A percentile compares a stretch with the other conserved stretches of the same genome.
Conservation (phyloP, 1,140 invertebrate genomes). For the Zaprionus gabonicus region DNA sequence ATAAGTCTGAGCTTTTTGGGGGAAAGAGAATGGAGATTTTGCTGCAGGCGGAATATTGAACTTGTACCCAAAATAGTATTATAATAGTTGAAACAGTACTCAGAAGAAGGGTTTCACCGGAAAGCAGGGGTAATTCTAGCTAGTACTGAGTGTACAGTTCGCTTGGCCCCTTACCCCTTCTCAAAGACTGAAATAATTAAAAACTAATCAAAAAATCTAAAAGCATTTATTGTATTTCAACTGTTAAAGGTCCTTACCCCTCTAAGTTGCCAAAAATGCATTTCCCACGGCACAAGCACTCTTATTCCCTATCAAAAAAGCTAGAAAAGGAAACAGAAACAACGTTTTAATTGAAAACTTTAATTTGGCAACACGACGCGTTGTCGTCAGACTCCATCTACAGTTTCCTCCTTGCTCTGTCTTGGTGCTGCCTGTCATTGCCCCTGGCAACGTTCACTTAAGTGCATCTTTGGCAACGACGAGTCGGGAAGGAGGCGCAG, state of each 20-base stretch:
- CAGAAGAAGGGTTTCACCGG: not conserved
- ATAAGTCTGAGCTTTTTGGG: conserved; percentile 12
- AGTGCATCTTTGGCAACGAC: conserved; percentile 61
- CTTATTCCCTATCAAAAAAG: not conserved
- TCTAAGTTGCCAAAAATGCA: not conserved
- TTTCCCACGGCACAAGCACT: not conserved
- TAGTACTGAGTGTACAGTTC: not conserved
- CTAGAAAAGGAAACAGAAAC: conserved; percentile 61
- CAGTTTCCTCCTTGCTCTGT: not conserved
- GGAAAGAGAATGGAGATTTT: conserved; percentile 5
- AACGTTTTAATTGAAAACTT: conserved; percentile 81
- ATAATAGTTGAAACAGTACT: not conserved
- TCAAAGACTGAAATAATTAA: not conserved
- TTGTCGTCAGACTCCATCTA: not conserved
- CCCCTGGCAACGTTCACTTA: conserved; percentile 64
- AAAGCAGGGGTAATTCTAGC: not conserved
- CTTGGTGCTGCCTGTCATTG: conserved; percentile 65
- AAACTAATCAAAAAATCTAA: not conserved
- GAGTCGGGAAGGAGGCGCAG: conserved; percentile 18
- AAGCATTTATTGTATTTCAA: too few relatives aligned
- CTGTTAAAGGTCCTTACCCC: too few relatives aligned
- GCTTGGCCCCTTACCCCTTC: not conserved
- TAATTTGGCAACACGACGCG: conserved; percentile 72
- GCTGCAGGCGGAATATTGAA: conserved; percentile 32
- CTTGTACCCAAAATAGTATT: not conserved